Conservation (phyloP, 2,888 invertebrate species). For the Latrodectus elegans region DNA sequence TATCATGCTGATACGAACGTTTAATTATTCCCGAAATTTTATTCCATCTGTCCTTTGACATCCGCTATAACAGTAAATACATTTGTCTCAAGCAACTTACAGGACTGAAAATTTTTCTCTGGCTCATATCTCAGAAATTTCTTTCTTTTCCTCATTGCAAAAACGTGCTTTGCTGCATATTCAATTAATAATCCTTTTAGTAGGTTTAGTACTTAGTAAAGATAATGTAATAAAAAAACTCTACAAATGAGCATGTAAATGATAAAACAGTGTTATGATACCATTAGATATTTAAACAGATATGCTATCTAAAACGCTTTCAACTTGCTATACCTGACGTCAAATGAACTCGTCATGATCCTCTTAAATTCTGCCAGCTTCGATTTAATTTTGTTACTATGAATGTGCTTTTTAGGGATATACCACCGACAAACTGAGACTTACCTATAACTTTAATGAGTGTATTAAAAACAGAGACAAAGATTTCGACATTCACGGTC, state of each 20-base stretch:
- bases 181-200: background rate
- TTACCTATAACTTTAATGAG: constrained; percentile 5
- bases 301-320: constrained; percentile 1
- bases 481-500: background rate
- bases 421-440: background rate
- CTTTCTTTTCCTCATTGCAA: background rate
- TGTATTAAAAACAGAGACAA: background rate
- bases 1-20: constrained; percentile 69
- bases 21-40: constrained; percentile 40
- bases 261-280: background rate
- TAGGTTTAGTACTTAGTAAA: background rate
- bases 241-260: background rate
- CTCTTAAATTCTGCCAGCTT: constrained; percentile 2
- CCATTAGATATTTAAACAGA: background rate
- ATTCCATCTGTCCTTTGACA: background rate
- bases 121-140: background rate
- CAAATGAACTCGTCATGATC: background rate
- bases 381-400: background rate
- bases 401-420: background rate
- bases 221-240: background rate
- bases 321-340: background rate
- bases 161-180: background rate
- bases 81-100: background rate
- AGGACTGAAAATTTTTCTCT: background rate
- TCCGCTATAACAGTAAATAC: background rate